Conservation (phyloP, 2,888 invertebrate genomes). For the Xestia sexstrigata region DNA sequence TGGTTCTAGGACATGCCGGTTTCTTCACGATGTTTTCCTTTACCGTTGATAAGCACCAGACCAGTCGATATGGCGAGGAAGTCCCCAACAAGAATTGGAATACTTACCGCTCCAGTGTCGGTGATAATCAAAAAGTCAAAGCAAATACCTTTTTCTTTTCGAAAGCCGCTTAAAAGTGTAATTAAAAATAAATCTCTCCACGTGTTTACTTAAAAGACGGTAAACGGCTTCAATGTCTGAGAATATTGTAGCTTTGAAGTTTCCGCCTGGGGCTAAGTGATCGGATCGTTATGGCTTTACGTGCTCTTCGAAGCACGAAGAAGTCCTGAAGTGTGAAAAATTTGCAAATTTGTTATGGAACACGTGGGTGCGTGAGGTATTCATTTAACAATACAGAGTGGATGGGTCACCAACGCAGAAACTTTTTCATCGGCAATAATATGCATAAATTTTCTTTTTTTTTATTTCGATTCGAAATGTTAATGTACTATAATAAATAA, state of each 20-base stretch:
- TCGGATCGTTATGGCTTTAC: slow-evolving; percentile 23
- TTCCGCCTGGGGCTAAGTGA: slow-evolving; percentile 46
- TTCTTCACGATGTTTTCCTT: no score
- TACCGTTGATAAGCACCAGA: no score
- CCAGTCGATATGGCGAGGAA: not conserved
- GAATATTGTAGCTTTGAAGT: slow-evolving; percentile 50
- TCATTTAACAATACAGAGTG: not conserved
- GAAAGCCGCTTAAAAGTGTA: not conserved
- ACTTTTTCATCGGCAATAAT: no score
- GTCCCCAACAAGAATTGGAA: not conserved
- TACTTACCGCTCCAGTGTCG: not conserved
- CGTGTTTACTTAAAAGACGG: slow-evolving; percentile 20
- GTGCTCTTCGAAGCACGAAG: slow-evolving; percentile 34
- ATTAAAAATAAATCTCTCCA: not conserved
- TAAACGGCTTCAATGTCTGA: slow-evolving; percentile 40
- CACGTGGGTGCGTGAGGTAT: not conserved
- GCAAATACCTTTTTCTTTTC: not conserved
- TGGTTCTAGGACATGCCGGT: no score
- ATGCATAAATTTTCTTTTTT: no score
- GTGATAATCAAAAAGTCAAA: not conserved
- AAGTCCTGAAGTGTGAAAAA: slow-evolving; percentile 48
- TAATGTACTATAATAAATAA: no score
- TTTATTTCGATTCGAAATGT: no score
- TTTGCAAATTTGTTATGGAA: slow-evolving; percentile 7
- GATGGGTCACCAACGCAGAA: no score